Conservation (phyloP, 2,797 vertebrate species). For the Acipenser ruthenus region DNA sequence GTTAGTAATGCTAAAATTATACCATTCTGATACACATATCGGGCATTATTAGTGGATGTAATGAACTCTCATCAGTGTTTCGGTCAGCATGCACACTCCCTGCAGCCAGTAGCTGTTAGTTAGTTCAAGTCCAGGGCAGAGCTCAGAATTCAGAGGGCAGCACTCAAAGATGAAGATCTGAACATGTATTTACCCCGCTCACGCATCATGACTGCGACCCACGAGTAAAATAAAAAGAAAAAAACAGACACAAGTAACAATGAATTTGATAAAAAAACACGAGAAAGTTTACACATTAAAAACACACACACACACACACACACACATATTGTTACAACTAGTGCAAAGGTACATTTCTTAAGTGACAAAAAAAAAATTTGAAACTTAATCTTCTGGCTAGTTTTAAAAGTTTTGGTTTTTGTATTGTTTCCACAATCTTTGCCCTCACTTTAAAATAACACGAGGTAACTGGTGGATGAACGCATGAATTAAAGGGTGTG, state of each 20-base stretch:
- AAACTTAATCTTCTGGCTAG: too few species aligned
- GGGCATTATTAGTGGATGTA: slow-evolving; percentile 42
- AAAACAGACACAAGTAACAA: slow-evolving; percentile 65
- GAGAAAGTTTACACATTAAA: slow-evolving; percentile 33
- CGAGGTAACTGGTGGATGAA: too few species aligned
- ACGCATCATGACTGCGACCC: slow-evolving; percentile 95
- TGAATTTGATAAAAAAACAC: slow-evolving; percentile 54
- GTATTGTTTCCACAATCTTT: too few species aligned
- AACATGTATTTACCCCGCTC: slow-evolving; percentile 95
- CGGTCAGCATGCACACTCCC: slow-evolving; percentile 57
- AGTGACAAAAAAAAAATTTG: too few species aligned
- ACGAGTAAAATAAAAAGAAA: slow-evolving; percentile 70
- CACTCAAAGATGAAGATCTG: slow-evolving; percentile 65
- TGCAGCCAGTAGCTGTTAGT: slow-evolving; percentile 43
- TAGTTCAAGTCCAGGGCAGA: slow-evolving; percentile 11
- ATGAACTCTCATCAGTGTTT: slow-evolving; percentile 33
- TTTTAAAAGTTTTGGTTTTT: too few species aligned
- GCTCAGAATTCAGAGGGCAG: slow-evolving; percentile 48
- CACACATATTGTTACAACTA: background rate
- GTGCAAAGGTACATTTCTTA: too few species aligned
- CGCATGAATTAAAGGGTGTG: too few species aligned
- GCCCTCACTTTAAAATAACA: too few species aligned
- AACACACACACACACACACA: background rate
- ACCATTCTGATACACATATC: slow-evolving; percentile 42
- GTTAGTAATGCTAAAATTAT: slow-evolving; percentile 42